Conservation (phyloP, 2,888 invertebrate species). For the Synanthedon formicaeformis region DNA sequence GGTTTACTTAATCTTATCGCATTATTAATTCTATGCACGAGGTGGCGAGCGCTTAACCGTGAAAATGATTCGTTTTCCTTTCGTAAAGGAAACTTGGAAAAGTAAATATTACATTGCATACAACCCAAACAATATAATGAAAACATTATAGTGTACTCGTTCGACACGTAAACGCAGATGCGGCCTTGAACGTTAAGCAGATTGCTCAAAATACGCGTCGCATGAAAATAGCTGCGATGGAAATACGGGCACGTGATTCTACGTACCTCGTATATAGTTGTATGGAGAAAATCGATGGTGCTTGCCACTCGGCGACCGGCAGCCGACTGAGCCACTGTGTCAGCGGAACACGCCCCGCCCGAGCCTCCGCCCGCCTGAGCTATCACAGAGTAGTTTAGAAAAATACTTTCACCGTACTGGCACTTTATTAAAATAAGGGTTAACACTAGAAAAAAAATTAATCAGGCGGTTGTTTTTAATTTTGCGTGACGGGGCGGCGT, state of each 20-base stretch:
- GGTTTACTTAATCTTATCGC: constrained; percentile 32
- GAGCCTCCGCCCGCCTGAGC: constrained; percentile 39
- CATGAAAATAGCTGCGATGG: constrained; percentile 62
- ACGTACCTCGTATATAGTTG: constrained; percentile 60
- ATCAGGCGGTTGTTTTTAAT: constrained; percentile 39
- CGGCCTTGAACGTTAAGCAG: constrained; percentile 66
- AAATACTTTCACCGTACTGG: constrained; percentile 43
- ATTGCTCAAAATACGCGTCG: constrained; percentile 61
- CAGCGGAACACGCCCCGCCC: constrained; percentile 66
- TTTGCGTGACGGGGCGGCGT: constrained; percentile 23
- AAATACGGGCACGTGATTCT: constrained; percentile 65
- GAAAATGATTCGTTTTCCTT: constrained; percentile 51
- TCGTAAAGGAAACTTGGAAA: constrained; percentile 25
- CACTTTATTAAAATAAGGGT: constrained; percentile 39
- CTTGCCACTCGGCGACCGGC: constrained; percentile 66
- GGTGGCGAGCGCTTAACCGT: constrained; percentile 36
- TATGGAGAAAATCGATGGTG: constrained; percentile 67
- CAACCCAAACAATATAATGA: constrained; percentile 27
- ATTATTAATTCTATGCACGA: constrained; percentile 41
- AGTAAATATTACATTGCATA: constrained; percentile 20
- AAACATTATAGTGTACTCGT: constrained; percentile 31
- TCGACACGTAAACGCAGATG: constrained; percentile 44
- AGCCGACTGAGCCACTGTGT: constrained; percentile 72
- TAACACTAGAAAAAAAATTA: constrained; percentile 34
- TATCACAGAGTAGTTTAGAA: constrained; percentile 51